Conservation (phyloP, 1,140 invertebrate genomes). For the Drosophila albomicans region DNA sequence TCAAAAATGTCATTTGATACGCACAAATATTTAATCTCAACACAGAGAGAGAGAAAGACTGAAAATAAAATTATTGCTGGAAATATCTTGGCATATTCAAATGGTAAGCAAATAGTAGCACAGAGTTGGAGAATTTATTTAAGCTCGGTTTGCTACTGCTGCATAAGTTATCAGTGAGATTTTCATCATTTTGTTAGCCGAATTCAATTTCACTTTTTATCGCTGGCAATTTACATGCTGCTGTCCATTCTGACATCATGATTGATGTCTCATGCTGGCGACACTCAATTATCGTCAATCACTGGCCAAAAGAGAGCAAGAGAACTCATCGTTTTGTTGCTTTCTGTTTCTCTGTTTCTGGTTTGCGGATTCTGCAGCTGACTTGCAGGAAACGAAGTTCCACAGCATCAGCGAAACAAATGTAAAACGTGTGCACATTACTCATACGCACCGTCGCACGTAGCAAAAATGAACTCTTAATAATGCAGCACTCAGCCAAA, state of each 20-base stretch:
- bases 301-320: slow-evolving; percentile 47
- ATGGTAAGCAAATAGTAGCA: slow-evolving; percentile 60
- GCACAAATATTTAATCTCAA: slow-evolving; percentile 75
- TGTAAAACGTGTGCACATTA: slow-evolving; percentile 52
- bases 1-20: slow-evolving; percentile 77
- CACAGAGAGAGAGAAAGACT: slow-evolving; percentile 3
- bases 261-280: slow-evolving; percentile 75
- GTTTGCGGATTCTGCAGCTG: slow-evolving; percentile 30
- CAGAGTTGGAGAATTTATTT: slow-evolving; percentile 54
- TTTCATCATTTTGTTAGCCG: slow-evolving; percentile 80
- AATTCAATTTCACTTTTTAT: slow-evolving; percentile 80
- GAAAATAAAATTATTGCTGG: slow-evolving; percentile 40
- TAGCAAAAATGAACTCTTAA: slow-evolving; percentile 30
- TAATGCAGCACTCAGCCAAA: slow-evolving; percentile 34
- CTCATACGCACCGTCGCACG: slow-evolving; percentile 67
- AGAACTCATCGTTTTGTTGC: slow-evolving; percentile 37
- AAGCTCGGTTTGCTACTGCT: slow-evolving; percentile 19
- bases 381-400: slow-evolving; percentile 15
- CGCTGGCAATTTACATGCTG: slow-evolving; percentile 80
- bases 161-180: slow-evolving; percentile 76
- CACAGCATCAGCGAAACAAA: slow-evolving; percentile 21
- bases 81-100: slow-evolving; percentile 73
- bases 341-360: slow-evolving; percentile 8
- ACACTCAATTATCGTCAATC: slow-evolving; percentile 83
- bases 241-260: slow-evolving; percentile 79